Base-by-base conservation (phyloP, 1,140 invertebrate genomes). In the Vanessa tameamea region DNA sequence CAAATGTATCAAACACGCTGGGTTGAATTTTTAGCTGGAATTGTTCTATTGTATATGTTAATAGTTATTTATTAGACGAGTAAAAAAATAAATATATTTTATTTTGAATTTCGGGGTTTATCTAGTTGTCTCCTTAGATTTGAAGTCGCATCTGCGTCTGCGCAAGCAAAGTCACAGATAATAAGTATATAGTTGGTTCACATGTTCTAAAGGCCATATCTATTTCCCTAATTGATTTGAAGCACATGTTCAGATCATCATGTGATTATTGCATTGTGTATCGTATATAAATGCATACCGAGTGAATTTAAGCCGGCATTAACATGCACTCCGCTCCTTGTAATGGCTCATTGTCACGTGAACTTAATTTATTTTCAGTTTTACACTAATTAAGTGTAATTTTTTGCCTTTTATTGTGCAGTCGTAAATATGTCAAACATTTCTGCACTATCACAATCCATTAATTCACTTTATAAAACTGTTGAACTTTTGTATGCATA, bases 311-410 rank as follows among this genome's bases (percentile, higher is more conserved):
- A 73, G 64, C 51, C 16, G 57, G 26, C 59, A 48, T 64, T 69
- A 48, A 37, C 77, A 70, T 78, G 77, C 69, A 59, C 61, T 57
- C 1, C 11, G 16, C 20, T 43, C 57, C 37, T 70, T 61, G 57
- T 61, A 75, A 73, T 73, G 66, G 57, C 61, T 16, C 63, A 31
- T 61, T 70, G 74, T 76, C 72, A 78, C 71, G 77, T 47, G 16
- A 59, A 61, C 53, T 73, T 69, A 57, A 72, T 76, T 72, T 73
- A 72, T 64, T 72, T 78, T 61, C 73, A 72, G 59, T 78, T 78
- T 78, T 75, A 64, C 69, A 75, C 73, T 78, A 78, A 78, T 78
- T 78, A 78, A 78, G 55, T 72, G 63, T 73, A 76, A 65, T 72
- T 78, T 78, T 78, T 78, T 70, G 43, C 69, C n/a, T 64, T 70